phyloP scores from a whole-genome alignment of 2,888 invertebrate genomes.

The Tenthredo distinguenda region DNA sequence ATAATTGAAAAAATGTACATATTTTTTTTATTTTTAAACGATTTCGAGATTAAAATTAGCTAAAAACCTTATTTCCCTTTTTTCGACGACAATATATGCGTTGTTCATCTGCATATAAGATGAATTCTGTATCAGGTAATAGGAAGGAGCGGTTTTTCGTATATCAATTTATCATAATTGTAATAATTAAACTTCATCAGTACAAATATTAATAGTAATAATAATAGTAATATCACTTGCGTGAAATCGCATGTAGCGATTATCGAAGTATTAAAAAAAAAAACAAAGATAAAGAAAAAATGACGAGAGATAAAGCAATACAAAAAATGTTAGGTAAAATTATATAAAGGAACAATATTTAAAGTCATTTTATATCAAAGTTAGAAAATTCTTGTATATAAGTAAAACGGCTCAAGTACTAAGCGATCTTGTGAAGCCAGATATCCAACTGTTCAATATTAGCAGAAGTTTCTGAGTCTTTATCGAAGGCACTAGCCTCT shows the following conservation, averaged over 20 bases:
- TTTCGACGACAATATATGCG: not conserved
- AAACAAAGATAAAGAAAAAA: not conserved
- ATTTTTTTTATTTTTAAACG: not conserved
- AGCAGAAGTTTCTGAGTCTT: conserved; percentile 81
- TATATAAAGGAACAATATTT: not conserved
- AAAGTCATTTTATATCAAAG: not conserved
- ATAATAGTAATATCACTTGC: conserved; percentile 4
- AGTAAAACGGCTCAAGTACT: conserved; percentile 58
- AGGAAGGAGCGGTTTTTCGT: not conserved
- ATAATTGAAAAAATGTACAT: not conserved
- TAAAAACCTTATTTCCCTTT: not conserved
- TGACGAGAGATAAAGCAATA: not conserved
- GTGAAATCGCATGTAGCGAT: not conserved
- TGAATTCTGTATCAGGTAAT: not conserved
- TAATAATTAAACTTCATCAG: conserved; percentile 9
- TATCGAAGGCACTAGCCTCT: conserved; percentile 82
- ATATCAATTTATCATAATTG: conserved; percentile 5
- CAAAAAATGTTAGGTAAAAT: not conserved
- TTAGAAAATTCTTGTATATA: not conserved
- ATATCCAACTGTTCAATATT: conserved; percentile 84
- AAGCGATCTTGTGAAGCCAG: conserved; percentile 85
- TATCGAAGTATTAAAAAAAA: not conserved
- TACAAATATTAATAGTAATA: not conserved
- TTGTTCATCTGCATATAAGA: not conserved
- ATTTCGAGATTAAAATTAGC: too few species aligned